These are phyloP conservation scores for Adelognathus sp. DNA, from an alignment of 2,888 invertebrate species.

Conservation along the genomic window DNA sequence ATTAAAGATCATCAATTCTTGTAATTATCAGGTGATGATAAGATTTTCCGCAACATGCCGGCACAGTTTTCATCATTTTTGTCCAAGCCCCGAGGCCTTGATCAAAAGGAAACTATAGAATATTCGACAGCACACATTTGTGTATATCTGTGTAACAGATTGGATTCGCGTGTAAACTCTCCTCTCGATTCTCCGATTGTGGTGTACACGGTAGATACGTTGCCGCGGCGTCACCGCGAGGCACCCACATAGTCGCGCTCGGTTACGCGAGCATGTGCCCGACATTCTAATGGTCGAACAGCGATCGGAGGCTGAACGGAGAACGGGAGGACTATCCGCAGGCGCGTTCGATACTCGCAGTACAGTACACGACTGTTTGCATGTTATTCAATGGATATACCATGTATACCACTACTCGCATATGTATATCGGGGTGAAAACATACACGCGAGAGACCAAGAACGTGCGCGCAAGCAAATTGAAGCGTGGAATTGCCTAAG, in stretches of 20 bases:
- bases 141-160: background rate
- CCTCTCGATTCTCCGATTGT: constrained; percentile 7
- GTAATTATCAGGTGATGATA: too few relatives aligned
- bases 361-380: background rate
- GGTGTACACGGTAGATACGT: background rate
- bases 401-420: background rate
- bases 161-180: constrained; percentile 1
- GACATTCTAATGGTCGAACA: constrained; percentile 42
- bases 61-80: too few relatives aligned
- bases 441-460: background rate
- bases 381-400: background rate
- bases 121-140: too few relatives aligned
- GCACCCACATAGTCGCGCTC: constrained; percentile 16
- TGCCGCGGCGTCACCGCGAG: background rate
- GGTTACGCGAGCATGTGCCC: constrained; percentile 30
- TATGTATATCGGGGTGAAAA: constrained; percentile 23
- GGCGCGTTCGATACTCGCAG: background rate
- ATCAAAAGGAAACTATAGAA: too few relatives aligned
- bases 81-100: too few relatives aligned
- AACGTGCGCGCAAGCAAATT: constrained; percentile 54
- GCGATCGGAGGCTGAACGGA: constrained; percentile 25
- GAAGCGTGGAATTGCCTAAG: constrained; percentile 72
- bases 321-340: constrained; percentile 1
- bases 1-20: background rate
- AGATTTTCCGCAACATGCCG: too few relatives aligned